These are phyloP conservation scores for Pristionchus exspectatus DNA, from an alignment of 2,888 invertebrate species.

Conservation along the genomic window DNA sequence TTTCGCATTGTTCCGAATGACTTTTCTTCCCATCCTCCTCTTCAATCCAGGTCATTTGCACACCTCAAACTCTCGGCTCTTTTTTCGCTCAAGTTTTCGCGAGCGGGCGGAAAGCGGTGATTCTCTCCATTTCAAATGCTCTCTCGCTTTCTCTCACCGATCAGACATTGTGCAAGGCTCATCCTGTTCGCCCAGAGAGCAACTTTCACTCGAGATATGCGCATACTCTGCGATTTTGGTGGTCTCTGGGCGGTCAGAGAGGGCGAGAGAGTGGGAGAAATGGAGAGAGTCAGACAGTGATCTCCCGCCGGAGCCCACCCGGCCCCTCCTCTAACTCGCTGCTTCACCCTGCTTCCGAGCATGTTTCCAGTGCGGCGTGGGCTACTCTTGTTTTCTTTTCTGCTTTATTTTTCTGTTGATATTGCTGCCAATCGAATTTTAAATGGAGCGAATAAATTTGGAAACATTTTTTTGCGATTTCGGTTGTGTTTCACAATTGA, in stretches of 20 bases:
- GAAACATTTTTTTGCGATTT: no score
- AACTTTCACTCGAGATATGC: background rate
- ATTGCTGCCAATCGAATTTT: background rate
- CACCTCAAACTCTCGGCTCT: background rate
- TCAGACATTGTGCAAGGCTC: background rate
- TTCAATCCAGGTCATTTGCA: slow-evolving; percentile 34
- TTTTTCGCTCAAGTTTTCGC: slow-evolving; percentile 2
- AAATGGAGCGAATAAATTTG: no score
- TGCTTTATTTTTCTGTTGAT: background rate
- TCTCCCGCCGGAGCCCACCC: background rate
- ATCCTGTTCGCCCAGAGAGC: slow-evolving; percentile 30
- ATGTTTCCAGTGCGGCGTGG: background rate
- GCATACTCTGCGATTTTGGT: background rate
- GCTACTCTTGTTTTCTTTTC: background rate
- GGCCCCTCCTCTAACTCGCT: background rate
- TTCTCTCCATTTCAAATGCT: no score
- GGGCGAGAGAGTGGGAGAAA: background rate
- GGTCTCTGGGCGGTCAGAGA: background rate
- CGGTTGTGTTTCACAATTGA: no score
- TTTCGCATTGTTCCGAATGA: slow-evolving; percentile 40
- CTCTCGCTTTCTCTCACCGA: no score
- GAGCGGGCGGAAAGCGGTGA: background rate
- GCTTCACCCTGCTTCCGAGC: background rate
- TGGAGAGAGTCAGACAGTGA: background rate
- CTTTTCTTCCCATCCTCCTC: background rate